Evolutionary conservation across 2,113 vertebrate species (phyloP).

Genomic region (human (Homo sapiens)): GRCh38 chr19:17184501-17185000

Average conservation of each 20-base stretch:
- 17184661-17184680: too few relatives aligned
- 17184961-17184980: slow-evolving; percentile 98
- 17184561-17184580: background rate
- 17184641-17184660: background rate
- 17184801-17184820: fast-evolving
- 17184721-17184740: background rate
- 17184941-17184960: slow-evolving; percentile 99
- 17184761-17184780: background rate
- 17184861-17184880: slow-evolving; percentile 95
- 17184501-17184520: background rate
- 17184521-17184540: background rate
- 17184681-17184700: background rate
- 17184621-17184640: background rate
- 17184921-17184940: slow-evolving; percentile 95
- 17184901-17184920: slow-evolving; percentile 95
- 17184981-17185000: slow-evolving; percentile 90
- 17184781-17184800: background rate
- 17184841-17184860: slow-evolving; percentile 30
- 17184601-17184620: background rate
- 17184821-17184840: background rate
- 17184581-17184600: background rate
- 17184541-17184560: background rate
- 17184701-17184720: background rate
- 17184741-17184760: background rate
- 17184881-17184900: slow-evolving; percentile 94